Conservation (phyloP, 2,888 invertebrate genomes). For the Lithosia quadra region DNA sequence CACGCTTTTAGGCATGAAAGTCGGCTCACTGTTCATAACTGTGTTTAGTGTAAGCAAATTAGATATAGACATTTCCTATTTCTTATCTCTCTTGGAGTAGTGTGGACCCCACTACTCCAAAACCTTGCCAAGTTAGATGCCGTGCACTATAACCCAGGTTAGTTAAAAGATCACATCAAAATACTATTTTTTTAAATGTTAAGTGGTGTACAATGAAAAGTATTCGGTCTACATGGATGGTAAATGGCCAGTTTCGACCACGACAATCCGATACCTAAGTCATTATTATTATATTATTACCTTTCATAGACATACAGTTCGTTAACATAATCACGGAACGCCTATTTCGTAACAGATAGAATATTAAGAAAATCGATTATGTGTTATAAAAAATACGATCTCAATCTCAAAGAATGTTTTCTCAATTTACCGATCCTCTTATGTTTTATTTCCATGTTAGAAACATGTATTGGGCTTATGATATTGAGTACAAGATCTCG, state of each 20-base stretch:
- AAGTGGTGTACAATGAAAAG: too few relatives aligned
- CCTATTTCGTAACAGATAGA: neutral
- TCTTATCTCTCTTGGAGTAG: too few relatives aligned
- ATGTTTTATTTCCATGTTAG: neutral
- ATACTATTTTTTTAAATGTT: too few relatives aligned
- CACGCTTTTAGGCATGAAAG: conserved; percentile 27
- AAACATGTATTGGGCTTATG: neutral
- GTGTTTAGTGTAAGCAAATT: conserved; percentile 22
- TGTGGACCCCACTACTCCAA: too few relatives aligned
- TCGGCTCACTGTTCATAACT: conserved; percentile 25
- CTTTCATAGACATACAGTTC: neutral
- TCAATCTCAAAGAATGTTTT: neutral
- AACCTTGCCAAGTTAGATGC: conserved; percentile 1
- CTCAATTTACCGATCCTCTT: neutral
- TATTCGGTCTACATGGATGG: too few relatives aligned
- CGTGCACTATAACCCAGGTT: too few relatives aligned
- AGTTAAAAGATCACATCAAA: too few relatives aligned
- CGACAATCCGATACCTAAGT: too few relatives aligned
- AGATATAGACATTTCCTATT: conserved; percentile 24
- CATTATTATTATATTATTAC: too few relatives aligned
- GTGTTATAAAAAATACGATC: neutral
- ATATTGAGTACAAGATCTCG: neutral
- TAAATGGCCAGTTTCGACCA: too few relatives aligned
- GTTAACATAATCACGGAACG: neutral
- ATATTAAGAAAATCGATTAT: neutral